Base-by-base conservation (phyloP, 1,140 invertebrate genomes). In the Caligus rogercresseyi region DNA sequence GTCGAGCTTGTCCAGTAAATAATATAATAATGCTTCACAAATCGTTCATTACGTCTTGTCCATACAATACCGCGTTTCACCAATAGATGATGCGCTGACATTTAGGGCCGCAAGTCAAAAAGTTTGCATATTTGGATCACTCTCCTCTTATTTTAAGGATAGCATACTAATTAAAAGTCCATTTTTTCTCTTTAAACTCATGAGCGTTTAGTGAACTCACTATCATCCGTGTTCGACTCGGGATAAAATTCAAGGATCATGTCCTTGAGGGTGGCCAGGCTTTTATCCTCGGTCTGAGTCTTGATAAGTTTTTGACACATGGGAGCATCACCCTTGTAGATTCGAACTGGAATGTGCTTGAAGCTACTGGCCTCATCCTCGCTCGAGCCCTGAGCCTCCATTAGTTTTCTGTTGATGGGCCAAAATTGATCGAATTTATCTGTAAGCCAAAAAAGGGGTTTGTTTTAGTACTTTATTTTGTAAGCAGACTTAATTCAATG, bases 341-440 rank as follows among this genome's bases (percentile, higher is more conserved):
- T 82, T 68, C 88, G 81, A 69, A 91, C 86, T 61, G 92, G n/a
- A 79, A 97, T 90, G 72, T 89, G 81, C 74, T 88, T 89, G 71
- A 96, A 96, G 24, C 80, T 78, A 67, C 31, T n/a, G 7, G n/a
- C n/a, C n/a, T 43, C 31, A 43, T 91, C 86, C 15, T 20, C 65
- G 18, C 19, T 53, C 15, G 55, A 24, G 25, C 69, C 69, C 23
- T 61, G 62, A 0, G 63, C 69, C 73, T 95, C 90, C 93, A 98
- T 98, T 55, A 98, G 74, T 71, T 88, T 84, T 67, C 87, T 80
- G 72, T 98, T 98, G 13, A 98, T 84, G 3, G 87, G 83, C 94
- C 95, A 98, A 74, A 98, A 98, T 73, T 97, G 92, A 74, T 98
- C 93, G 76, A 98, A 98, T 76, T 94, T 96, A 72, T 97, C 87